Evolutionary conservation across 2,113 vertebrate genomes (phyloP).

Genomic region (Chelonoidis abingdonii): DNA sequence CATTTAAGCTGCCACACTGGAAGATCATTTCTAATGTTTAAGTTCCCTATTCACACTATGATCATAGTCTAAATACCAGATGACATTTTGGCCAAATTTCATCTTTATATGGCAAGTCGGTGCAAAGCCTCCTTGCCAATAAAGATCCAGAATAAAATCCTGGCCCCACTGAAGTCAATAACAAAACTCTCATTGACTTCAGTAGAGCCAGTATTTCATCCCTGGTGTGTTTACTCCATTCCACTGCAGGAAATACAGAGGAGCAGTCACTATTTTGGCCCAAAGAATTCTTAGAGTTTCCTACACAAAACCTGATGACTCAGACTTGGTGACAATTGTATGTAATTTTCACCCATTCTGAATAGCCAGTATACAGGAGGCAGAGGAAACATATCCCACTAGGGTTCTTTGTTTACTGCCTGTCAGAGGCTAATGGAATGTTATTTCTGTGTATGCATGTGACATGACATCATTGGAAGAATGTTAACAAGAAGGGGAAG

Average conservation of each 20-base stretch:
- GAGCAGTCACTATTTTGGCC: not conserved
- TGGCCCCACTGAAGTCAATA: not conserved
- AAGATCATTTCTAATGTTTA: not conserved
- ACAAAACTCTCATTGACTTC: not conserved
- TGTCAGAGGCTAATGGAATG: slow-evolving; percentile 11
- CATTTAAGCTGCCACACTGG: not conserved
- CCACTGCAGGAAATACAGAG: not conserved
- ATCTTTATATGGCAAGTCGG: not conserved
- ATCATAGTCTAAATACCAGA: slow-evolving; percentile 16
- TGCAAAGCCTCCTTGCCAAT: not conserved
- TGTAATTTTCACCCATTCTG: slow-evolving; percentile 37
- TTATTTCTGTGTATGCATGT: not conserved
- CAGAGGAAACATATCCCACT: not conserved
- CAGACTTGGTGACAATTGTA: not conserved
- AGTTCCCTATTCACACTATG: not conserved
- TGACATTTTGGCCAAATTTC: not conserved
- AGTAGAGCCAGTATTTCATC: not conserved
- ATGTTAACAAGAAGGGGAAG: not conserved
- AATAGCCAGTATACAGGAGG: slow-evolving; percentile 28
- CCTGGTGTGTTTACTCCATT: not conserved
- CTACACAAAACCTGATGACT: slow-evolving; percentile 21
- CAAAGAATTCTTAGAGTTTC: not conserved
- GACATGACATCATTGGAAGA: not conserved
- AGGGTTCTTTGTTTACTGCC: slow-evolving; percentile 3
- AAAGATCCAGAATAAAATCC: not conserved